Base-by-base conservation (phyloP, 2,113 vertebrate species). In the Zosterops borbonicus region DNA sequence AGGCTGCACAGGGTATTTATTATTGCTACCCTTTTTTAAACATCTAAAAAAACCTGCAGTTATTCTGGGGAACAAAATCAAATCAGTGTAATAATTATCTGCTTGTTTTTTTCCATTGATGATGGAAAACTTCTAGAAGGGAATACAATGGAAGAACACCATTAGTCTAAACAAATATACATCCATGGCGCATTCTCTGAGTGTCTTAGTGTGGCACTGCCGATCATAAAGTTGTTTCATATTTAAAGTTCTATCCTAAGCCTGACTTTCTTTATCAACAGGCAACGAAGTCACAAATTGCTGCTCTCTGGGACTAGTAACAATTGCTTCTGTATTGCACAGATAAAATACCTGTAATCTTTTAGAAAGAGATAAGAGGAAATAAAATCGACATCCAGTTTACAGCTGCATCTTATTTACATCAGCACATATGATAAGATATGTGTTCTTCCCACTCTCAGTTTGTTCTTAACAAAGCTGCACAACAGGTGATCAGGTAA, bases 11-110 rank as follows among this genome's bases (percentile, higher is more conserved):
- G 7, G 3, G 5, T 68, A 20, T 67, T 87, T 84, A 50, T 77
- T 96, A 91, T 78, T 73, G 60, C 82, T 89, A 82, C 13, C 50
- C 47, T 95, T 73, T 87, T 69, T 89, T 90, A 96, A 95, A 17
- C 29, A 89, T 44, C 63, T 93, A 95, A 94, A 95, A 91, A 49
- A 87, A 60, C 52, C 52, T 86, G 25, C 41, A 55, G 62, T 91
- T 92, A 60, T 77, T 73, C 39, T 39, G n/a, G 67, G 89, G 41
- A 97, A 94, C 35, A 55, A 93, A 92, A 95, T 78, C 37, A 85
- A 96, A 77, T 31, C 73, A 93, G 37, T 82, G n/a, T 63, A 91
- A 93, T 71, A 94, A 92, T 83, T 81, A 81, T 42, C 8, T 52
- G 8, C 53, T 86, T 87, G n/a, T 46, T 95, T 56, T 55, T 90